Conservation (phyloP, 2,113 vertebrate species). For the Prionailurus viverrinus region DNA sequence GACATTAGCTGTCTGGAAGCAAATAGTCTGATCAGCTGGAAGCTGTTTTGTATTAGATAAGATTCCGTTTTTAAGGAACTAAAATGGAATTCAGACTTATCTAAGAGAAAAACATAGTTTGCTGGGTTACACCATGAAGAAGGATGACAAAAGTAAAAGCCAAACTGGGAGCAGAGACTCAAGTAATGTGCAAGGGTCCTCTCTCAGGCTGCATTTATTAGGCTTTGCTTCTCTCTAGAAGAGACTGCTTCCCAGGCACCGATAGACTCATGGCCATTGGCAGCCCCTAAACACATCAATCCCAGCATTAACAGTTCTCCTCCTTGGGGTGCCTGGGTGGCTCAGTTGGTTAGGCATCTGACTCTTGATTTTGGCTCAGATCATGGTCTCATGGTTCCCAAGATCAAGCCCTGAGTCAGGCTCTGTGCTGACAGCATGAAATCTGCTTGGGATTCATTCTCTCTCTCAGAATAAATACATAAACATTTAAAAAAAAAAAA, state of each 20-base stretch:
- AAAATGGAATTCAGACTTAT: slow-evolving; percentile 41
- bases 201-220: not conserved
- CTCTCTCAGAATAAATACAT: too few species aligned
- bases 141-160: slow-evolving; percentile 2
- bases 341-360: too few species aligned
- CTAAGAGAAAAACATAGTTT: slow-evolving; percentile 9
- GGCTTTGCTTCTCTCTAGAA: not conserved
- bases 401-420: too few species aligned
- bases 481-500: too few species aligned
- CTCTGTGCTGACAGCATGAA: too few species aligned
- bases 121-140: not conserved
- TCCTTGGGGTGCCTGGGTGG: not conserved
- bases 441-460: too few species aligned
- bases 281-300: not conserved
- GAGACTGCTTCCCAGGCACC: not conserved
- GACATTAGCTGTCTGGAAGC: not conserved
- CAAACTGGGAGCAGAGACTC: not conserved
- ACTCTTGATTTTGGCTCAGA: too few species aligned
- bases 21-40: slow-evolving; percentile 4
- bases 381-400: too few species aligned
- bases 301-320: not conserved
- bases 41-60: slow-evolving; percentile 24
- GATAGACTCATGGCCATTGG: not conserved
- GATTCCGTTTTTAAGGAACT: slow-evolving; percentile 19
- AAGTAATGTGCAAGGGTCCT: not conserved